Conservation (phyloP, 1,140 invertebrate species). For the Heliconius nattereri region DNA sequence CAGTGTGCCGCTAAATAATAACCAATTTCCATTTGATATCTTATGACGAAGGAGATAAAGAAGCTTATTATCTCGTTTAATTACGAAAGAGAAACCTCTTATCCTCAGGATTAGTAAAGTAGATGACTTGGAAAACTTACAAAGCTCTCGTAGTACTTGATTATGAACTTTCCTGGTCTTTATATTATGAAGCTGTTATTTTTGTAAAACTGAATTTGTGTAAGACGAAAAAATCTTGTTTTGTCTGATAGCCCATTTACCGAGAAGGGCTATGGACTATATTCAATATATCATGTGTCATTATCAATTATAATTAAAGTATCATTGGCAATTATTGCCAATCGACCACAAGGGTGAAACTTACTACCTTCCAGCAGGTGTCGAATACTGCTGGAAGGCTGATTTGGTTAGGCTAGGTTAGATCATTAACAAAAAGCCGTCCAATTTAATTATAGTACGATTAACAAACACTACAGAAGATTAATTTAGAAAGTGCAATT, state of each 20-base stretch:
- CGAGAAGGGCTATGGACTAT: no score
- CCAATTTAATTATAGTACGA: constrained; percentile 40
- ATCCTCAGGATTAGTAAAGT: neutral
- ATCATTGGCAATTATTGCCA: no score
- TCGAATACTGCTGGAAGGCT: no score
- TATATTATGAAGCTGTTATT: no score
- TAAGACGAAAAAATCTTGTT: no score
- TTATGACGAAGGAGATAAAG: neutral
- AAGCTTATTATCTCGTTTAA: neutral
- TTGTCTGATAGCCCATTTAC: no score
- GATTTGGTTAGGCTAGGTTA: no score
- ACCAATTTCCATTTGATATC: neutral
- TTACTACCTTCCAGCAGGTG: no score
- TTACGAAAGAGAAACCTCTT: neutral
- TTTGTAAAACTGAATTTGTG: no score
- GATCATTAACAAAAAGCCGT: constrained; percentile 17
- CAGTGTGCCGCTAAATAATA: neutral
- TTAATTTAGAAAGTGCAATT: constrained; percentile 40
- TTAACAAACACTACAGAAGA: constrained; percentile 51
- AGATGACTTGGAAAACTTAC: neutral
- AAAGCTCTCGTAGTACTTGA: neutral
- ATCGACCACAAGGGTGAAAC: no score
- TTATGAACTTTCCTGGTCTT: neutral
- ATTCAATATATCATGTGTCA: no score
- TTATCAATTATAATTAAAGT: no score